These are phyloP conservation scores for Rhynchomys soricoides DNA, from an alignment of 2,113 vertebrate genomes.

Conservation along the genomic window DNA sequence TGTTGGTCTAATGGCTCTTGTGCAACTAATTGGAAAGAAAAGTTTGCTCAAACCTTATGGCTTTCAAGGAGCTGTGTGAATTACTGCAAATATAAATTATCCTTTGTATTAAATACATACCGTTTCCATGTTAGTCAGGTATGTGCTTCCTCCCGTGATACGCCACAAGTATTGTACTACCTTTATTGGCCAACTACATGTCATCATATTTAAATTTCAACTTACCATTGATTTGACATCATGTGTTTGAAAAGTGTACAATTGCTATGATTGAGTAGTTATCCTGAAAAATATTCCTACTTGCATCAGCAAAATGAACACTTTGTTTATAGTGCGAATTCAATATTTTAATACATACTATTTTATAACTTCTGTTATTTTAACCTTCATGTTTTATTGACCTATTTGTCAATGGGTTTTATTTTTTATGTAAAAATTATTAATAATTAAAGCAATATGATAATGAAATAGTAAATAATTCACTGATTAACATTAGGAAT, in stretches of 20 bases:
- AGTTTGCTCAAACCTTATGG: background rate
- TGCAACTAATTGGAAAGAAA: background rate
- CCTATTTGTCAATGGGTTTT: background rate
- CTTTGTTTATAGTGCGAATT: conserved; percentile 6
- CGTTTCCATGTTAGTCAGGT: background rate
- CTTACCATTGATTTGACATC: background rate
- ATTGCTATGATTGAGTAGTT: background rate
- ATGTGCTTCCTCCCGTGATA: background rate
- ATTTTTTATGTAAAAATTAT: background rate
- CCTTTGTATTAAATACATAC: background rate
- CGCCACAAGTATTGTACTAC: background rate
- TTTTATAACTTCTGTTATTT: conserved; percentile 28
- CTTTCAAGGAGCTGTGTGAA: conserved; percentile 1
- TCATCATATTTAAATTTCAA: background rate
- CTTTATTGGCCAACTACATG: background rate
- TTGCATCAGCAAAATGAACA: background rate
- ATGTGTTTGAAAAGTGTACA: background rate
- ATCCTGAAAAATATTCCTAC: background rate
- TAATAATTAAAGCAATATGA: too few species aligned
- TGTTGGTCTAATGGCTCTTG: background rate
- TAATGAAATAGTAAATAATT: too few species aligned
- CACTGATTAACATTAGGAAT: background rate
- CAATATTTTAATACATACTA: background rate
- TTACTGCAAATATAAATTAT: conserved; percentile 42
- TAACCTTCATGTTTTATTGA: background rate